These are phyloP conservation scores for Cryptotis parvus DNA, from an alignment of 2,113 vertebrate species.

Conservation along the genomic window DNA sequence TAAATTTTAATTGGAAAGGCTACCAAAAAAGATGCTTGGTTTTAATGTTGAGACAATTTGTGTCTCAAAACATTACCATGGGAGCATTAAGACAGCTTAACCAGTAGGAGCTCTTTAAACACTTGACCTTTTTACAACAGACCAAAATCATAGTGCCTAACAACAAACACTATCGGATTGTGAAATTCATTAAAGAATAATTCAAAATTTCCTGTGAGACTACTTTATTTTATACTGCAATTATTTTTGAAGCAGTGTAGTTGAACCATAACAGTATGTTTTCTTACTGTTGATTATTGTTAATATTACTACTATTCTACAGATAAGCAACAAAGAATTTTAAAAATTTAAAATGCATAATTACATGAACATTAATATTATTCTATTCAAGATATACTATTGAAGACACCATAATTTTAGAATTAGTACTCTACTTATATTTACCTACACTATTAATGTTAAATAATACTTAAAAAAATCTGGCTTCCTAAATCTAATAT, in stretches of 20 bases:
- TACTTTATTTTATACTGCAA: slow-evolving; percentile 72
- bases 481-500: neutral
- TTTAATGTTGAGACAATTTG: slow-evolving; percentile 65
- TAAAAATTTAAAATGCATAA: slow-evolving; percentile 51
- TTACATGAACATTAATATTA: neutral
- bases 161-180: slow-evolving; percentile 59
- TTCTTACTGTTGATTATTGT: neutral
- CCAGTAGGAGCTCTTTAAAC: slow-evolving; percentile 64
- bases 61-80: slow-evolving; percentile 51
- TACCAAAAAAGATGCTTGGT: slow-evolving; percentile 43
- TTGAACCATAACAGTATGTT: slow-evolving; percentile 67
- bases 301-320: slow-evolving; percentile 51
- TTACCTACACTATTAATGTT: neutral
- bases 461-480: neutral
- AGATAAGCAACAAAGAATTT: slow-evolving; percentile 54
- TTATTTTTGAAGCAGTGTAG: slow-evolving; percentile 81
- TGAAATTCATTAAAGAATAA: slow-evolving; percentile 59
- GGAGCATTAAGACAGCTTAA: slow-evolving; percentile 59
- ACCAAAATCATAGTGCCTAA: slow-evolving; percentile 56
- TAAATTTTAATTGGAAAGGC: slow-evolving; percentile 62
- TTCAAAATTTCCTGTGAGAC: slow-evolving; percentile 63
- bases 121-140: slow-evolving; percentile 66
- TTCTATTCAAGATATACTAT: neutral
- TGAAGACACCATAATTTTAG: neutral
- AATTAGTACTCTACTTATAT: neutral